Evolutionary conservation across 1,140 invertebrate genomes (phyloP).

Genomic region (Zaprionus africanus): DNA sequence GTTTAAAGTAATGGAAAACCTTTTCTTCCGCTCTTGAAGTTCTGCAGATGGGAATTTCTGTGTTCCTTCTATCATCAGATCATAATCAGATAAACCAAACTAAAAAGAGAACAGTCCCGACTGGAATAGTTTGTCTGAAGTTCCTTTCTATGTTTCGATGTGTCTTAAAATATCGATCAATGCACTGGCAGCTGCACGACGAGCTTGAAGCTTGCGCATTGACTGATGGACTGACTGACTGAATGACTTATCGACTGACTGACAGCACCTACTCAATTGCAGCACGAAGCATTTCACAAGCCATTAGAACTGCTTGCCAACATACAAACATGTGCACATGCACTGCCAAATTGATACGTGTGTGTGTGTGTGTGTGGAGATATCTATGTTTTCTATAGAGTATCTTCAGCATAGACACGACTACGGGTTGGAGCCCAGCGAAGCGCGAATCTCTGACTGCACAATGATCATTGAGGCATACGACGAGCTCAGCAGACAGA

Average conservation of each 20-base stretch:
- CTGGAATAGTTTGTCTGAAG: neutral
- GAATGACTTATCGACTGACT: conserved; percentile 32
- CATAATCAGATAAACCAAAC: no score
- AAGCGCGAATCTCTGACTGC: conserved; percentile 64
- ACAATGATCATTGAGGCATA: conserved; percentile 70
- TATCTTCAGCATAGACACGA: conserved; percentile 20
- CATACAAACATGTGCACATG: neutral
- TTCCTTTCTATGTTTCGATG: conserved; percentile 9
- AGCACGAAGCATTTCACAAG: conserved; percentile 58
- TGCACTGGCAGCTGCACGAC: conserved; percentile 16
- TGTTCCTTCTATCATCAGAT: no score
- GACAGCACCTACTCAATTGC: conserved; percentile 56
- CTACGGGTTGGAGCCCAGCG: conserved; percentile 37
- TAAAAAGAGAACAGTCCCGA: neutral
- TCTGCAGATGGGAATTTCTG: no score
- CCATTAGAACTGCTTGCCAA: conserved; percentile 46
- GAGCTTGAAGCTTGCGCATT: neutral
- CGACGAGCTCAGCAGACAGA: conserved; percentile 13
- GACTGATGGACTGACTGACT: conserved; percentile 7
- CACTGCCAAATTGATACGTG: neutral
- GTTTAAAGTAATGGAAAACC: neutral
- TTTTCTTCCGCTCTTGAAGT: no score
- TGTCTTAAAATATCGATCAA: conserved; percentile 13
- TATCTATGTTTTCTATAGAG: conserved; percentile 1
- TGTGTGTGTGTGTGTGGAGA: neutral